Conservation (phyloP, 2,888 invertebrate genomes). For the Conus canariensis region DNA sequence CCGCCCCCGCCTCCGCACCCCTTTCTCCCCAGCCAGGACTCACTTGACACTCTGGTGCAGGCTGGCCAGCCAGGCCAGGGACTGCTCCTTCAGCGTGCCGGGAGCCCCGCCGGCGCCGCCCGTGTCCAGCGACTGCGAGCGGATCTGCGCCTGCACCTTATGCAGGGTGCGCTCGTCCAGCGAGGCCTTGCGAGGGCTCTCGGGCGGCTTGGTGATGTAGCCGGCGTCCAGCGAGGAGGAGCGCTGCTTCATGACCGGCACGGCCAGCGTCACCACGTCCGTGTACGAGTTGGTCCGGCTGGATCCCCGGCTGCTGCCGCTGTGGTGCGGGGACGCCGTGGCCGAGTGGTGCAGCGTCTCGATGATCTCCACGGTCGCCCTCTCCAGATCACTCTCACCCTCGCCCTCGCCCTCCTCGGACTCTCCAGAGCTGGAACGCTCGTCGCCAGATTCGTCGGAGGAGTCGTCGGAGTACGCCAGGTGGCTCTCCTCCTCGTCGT, state of each 20-base stretch:
- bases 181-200: constrained; percentile 58
- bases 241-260: constrained; percentile 70
- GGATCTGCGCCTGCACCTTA: constrained; percentile 59
- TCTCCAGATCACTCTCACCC: constrained; percentile 35
- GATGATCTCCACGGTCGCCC: constrained; percentile 1
- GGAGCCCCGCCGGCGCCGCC: constrained; percentile 54
- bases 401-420: neutral
- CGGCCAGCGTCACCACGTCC: constrained; percentile 70
- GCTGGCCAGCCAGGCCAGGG: constrained; percentile 41
- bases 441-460: constrained; percentile 50
- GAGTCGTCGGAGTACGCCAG: constrained; percentile 32
- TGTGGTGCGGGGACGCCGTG: constrained; percentile 31
- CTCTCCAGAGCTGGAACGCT: constrained; percentile 12
- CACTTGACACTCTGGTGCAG: constrained; percentile 49
- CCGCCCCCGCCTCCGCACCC: neutral
- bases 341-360: constrained; percentile 26
- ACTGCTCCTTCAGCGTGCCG: constrained; percentile 12
- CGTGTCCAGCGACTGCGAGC: constrained; percentile 73
- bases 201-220: constrained; percentile 52
- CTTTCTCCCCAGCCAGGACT: neutral
- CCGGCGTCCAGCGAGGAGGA: constrained; percentile 73
- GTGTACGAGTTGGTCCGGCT: constrained; percentile 52
- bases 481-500: neutral
- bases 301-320: constrained; percentile 36
- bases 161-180: constrained; percentile 65